phyloP scores from a whole-genome alignment of 2,797 vertebrate genomes.

The Dryobates pubescens region DNA sequence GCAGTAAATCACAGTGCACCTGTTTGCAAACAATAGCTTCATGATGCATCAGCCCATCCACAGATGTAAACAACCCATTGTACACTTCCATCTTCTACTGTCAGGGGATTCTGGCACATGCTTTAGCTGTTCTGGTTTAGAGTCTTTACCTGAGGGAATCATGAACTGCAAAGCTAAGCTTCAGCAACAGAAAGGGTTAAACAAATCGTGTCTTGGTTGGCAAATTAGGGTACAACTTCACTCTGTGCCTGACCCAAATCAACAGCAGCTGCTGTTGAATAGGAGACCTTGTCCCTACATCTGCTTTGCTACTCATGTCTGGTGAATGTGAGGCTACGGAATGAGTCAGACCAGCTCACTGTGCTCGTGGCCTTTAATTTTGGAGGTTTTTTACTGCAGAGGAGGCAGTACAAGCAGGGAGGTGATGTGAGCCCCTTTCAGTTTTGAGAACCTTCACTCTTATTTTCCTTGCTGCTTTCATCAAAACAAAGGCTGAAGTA shows the following conservation, averaged over 20 bases:
- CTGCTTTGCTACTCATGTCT: not conserved
- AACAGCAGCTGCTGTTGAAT: not conserved
- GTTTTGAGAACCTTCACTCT: not conserved
- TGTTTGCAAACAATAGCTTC: not conserved
- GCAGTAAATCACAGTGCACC: not conserved
- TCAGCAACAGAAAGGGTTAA: not conserved
- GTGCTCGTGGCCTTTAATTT: not conserved
- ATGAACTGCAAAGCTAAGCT: not conserved
- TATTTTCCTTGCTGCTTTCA: not conserved
- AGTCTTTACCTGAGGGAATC: not conserved
- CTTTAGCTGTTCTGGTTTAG: not conserved
- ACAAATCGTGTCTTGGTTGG: not conserved
- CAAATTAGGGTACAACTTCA: not conserved
- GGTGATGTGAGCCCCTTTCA: not conserved
- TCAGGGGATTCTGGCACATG: not conserved
- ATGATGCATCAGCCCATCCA: not conserved
- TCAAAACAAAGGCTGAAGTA: not conserved
- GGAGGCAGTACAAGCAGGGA: not conserved
- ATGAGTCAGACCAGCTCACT: not conserved
- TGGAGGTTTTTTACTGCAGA: not conserved
- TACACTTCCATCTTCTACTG: not conserved
- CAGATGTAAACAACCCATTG: not conserved
- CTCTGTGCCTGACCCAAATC: not conserved
- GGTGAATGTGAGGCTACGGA: not conserved
- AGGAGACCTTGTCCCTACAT: not conserved